Base-by-base conservation (phyloP, 1,140 invertebrate genomes). In the Zophobas atratus region DNA sequence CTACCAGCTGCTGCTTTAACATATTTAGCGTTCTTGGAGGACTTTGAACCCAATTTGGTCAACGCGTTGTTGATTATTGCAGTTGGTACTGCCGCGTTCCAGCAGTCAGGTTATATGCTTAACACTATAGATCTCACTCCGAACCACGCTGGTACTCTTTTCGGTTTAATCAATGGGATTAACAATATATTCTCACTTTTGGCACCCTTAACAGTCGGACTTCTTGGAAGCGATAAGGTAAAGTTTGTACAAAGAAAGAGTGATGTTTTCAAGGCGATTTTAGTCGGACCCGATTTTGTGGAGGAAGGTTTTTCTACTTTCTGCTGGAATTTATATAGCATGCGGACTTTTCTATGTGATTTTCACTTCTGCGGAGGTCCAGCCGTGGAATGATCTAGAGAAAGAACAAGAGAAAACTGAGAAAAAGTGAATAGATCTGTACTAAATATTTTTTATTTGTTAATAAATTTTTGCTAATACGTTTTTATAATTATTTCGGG, bases 161-260 rank as follows among this genome's bases (percentile, higher is more conserved):
- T 94, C 90, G 92, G 94, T 3, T 87, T 95, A 33, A 93, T 93
- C 39, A 95, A 95, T 84, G 92, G 92, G 8, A 85, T 91, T 43
- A 91, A 92, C 0, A 95, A 94, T 73, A 81, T 93, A 1, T 89
- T 92, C n/a, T 92, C 91, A 0, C 93, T 94, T 49, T 82, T 92
- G 33, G 92, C 91, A 32, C 94, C 94, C 0, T 82, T 91, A 1
- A 85, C 90, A 1, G 90, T 91, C 32, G 89, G 90, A 0, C 84
- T 88, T 8, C 88, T 94, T n/a, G 85, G 94, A 1, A 87, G 85
- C 2, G 88, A 93, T 77, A 82, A 86, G 39, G 93, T 93, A 85
- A 77, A 87, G 6, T 33, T 1, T 5, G 8, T 55, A 55, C 20
- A 55, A 55, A 46, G 0, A 55, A 55, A 55, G 0, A 33, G 6